Conservation (phyloP, 1,140 invertebrate species). For the Lasioglossum albipes region DNA sequence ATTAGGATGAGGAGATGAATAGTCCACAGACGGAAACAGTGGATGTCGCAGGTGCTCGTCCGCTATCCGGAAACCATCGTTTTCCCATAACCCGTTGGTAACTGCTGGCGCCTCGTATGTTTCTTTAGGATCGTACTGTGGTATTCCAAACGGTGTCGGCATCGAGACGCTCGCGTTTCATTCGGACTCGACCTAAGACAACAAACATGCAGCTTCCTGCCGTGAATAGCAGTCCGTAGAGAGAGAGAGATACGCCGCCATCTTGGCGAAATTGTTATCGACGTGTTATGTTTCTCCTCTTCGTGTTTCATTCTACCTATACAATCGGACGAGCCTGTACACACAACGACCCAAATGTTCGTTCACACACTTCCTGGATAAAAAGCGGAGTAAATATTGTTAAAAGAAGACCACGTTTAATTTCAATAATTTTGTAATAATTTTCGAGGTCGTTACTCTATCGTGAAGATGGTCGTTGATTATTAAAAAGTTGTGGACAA, state of each 20-base stretch:
- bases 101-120: slow-evolving; percentile 73
- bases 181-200: slow-evolving; percentile 73
- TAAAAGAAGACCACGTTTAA: no score
- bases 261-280: background rate
- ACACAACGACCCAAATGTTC: no score
- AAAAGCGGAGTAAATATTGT: no score
- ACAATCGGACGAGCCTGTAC: no score
- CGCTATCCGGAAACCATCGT: slow-evolving; percentile 71
- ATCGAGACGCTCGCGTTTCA: slow-evolving; percentile 65
- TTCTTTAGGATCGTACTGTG: slow-evolving; percentile 74
- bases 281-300: background rate
- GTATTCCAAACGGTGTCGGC: slow-evolving; percentile 67
- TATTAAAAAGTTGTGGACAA: no score
- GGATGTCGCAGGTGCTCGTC: slow-evolving; percentile 67
- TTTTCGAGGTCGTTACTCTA: no score
- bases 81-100: slow-evolving; percentile 75
- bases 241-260: background rate
- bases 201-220: slow-evolving; percentile 73
- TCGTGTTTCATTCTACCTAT: no score
- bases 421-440: no score
- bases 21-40: background rate
- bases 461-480: no score
- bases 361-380: no score
- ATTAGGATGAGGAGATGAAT: background rate
- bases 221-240: slow-evolving; percentile 41